Evolutionary conservation across 1,140 invertebrate genomes (phyloP), one percentile per base, ranked within the genome.

Genomic region (Medauroidea extradentata): DNA sequence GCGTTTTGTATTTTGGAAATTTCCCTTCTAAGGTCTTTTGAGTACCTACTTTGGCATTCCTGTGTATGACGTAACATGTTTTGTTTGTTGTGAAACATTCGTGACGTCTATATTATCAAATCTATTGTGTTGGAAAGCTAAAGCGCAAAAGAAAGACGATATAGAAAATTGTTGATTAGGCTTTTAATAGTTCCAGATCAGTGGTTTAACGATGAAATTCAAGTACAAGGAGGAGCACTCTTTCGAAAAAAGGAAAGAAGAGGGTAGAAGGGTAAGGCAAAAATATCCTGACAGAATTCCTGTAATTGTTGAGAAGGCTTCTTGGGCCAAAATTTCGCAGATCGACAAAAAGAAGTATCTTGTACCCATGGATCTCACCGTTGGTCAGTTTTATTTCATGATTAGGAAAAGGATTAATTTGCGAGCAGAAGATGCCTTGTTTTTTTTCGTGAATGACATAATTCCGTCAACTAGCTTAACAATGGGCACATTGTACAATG

Each of bases 401-500:
- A 99, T 99, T 71, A 85, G 98, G 53, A 98, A 98, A 73, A 83
- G 96, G 65, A 98, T 96, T 69, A 91, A 95, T 74, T 83, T 99
- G 64, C 84, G 95, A 69, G 93, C 97, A 1, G 97, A 99, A 76
- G 97, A 99, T 79, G 96, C 98, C 49, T 82, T 99, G 3, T 99
- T 99, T 78, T 99, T 99, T 83, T 99, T 99, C 75, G 96, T 99
- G 39, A 99, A 99, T 81, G 99, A 99, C 79, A 93, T 96, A 62
- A 99, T 99, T 84, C 97, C 98, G 59, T 96, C 96, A 48, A 99
- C 96, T 66, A 97, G 93, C 69, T 93, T 94, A 43, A 99, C 97
- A 16, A 99, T 99, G 96, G 96, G 96, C 55, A 75, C 82, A 14
- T 73, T 87, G 3, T 87, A 87, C 70, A 83, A 87, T 34, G 95